phyloP scores from a whole-genome alignment of 2,888 invertebrate species.

The Sipunculus nudus region DNA sequence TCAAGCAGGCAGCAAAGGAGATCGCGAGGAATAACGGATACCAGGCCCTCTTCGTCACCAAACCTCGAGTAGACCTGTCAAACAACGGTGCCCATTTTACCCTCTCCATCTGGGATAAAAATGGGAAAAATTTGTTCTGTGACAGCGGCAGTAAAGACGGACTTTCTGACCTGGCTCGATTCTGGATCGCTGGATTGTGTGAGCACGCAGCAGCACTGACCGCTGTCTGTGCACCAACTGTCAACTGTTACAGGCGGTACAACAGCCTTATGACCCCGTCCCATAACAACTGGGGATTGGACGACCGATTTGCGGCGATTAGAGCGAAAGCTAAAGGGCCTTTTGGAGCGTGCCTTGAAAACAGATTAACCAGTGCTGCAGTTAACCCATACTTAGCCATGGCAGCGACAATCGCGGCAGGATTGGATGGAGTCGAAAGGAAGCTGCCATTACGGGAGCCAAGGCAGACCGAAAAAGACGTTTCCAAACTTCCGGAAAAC shows the following conservation, averaged over 20 bases:
- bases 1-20: constrained; percentile 24
- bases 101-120: constrained; percentile 32
- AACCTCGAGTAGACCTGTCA: neutral
- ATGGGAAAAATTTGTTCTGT: constrained; percentile 22
- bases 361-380: constrained; percentile 17
- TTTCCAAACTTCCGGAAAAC: no score
- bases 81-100: constrained; percentile 34
- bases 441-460: constrained; percentile 9
- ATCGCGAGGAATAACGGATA: constrained; percentile 6
- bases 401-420: constrained; percentile 29
- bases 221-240: constrained; percentile 21
- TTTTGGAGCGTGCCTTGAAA: constrained; percentile 18
- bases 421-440: constrained; percentile 31
- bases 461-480: no score
- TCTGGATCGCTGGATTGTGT: constrained; percentile 23
- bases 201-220: constrained; percentile 22
- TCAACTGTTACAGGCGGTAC: constrained; percentile 29
- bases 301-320: constrained; percentile 9
- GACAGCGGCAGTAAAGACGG: constrained; percentile 14
- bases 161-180: constrained; percentile 22
- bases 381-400: constrained; percentile 25
- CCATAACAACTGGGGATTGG: constrained; percentile 20
- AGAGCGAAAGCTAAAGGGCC: constrained; percentile 10
- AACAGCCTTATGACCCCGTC: constrained; percentile 2
- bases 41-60: constrained; percentile 26